These are phyloP conservation scores for Ondatra zibethicus DNA, from an alignment of 2,113 vertebrate species.

Conservation along the genomic window DNA sequence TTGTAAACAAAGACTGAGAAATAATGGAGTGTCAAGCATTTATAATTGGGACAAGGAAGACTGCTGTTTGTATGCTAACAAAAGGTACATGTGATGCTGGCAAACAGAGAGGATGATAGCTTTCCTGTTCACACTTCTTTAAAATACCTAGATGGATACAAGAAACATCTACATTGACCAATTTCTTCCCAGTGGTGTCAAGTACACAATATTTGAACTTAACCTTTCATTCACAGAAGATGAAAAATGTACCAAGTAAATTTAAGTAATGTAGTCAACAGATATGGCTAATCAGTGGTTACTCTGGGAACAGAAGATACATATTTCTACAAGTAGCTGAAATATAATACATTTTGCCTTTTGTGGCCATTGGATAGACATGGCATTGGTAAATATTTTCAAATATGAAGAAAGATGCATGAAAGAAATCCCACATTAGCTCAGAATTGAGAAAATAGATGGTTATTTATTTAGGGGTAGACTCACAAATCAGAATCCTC, in stretches of 20 bases:
- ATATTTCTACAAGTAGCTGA: neutral
- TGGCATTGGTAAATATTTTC: constrained; percentile 35
- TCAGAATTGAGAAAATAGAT: too few relatives aligned
- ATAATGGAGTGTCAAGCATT: neutral
- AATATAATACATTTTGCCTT: neutral
- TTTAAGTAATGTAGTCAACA: neutral
- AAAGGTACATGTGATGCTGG: neutral
- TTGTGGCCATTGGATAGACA: neutral
- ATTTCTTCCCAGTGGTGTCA: neutral
- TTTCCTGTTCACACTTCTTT: neutral
- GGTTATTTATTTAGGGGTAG: too few relatives aligned
- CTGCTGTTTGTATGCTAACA: neutral
- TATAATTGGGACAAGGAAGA: constrained; percentile 8
- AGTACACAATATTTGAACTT: neutral
- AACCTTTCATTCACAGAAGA: constrained; percentile 2
- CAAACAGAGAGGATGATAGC: constrained; percentile 10
- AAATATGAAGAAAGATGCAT: neutral
- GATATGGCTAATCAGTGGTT: neutral
- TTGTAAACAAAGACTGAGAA: constrained; percentile 11
- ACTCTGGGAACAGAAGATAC: neutral
- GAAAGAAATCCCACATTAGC: too few relatives aligned
- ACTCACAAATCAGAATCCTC: too few relatives aligned
- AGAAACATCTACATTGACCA: neutral
- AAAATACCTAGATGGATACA: neutral
- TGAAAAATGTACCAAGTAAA: constrained; percentile 25